Conservation (phyloP, 2,113 vertebrate species). For the Argyrosomus japonicus region DNA sequence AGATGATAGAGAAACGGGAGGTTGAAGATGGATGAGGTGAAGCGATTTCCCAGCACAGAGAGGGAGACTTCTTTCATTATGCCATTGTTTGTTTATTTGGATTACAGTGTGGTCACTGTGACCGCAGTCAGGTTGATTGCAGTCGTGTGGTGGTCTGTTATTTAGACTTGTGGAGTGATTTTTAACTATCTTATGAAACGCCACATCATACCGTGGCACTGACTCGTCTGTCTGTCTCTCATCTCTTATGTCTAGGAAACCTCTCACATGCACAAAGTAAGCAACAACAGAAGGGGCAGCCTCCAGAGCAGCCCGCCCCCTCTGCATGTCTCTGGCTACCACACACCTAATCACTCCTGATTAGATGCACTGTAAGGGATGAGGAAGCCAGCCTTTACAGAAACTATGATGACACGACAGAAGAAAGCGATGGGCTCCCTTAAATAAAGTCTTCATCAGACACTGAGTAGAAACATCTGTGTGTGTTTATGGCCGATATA, state of each 20-base stretch:
- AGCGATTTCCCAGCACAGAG: constrained; percentile 32
- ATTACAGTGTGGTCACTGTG: constrained; percentile 40
- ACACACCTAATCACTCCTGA: constrained; percentile 75
- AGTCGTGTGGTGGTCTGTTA: constrained; percentile 67
- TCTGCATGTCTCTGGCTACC: constrained; percentile 43
- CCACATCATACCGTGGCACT: constrained; percentile 32
- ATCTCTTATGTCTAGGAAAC: constrained; percentile 26
- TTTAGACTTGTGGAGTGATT: constrained; percentile 70
- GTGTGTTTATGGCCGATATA: constrained; percentile 58
- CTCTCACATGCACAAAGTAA: constrained; percentile 49
- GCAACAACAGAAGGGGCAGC: constrained; percentile 42
- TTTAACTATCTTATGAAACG: constrained; percentile 71
- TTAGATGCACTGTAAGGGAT: constrained; percentile 59
- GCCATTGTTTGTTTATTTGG: constrained; percentile 72
- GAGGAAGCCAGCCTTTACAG: constrained; percentile 48
- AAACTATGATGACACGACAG: constrained; percentile 60
- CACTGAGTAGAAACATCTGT: constrained; percentile 68
- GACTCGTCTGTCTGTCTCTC: constrained; percentile 18
- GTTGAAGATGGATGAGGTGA: constrained; percentile 48
- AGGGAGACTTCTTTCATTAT: constrained; percentile 61
- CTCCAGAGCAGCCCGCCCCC: constrained; percentile 50
- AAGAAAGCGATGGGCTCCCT: constrained; percentile 34
- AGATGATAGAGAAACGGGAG: constrained; percentile 23
- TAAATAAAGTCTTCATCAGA: constrained; percentile 61
- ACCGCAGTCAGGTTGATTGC: constrained; percentile 72